Base-by-base conservation (phyloP, 2,888 invertebrate genomes). In the Pediacus dermestoides region DNA sequence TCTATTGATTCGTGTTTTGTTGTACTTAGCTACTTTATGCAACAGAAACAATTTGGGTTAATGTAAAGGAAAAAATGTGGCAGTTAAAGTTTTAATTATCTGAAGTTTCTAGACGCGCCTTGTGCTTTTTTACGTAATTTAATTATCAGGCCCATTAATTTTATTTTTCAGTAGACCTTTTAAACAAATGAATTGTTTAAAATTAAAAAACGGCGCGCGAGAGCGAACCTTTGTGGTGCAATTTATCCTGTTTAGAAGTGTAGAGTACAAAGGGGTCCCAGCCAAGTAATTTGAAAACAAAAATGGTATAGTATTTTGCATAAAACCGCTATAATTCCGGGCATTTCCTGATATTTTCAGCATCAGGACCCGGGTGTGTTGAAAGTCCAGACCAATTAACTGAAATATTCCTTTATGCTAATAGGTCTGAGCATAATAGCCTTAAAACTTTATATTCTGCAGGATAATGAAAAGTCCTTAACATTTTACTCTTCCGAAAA, bases 381-480 rank as follows among this genome's bases (percentile, higher is more conserved):
- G 57, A 55, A 58, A 57, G 57, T 58, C 60, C 59, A 58, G 60
- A 58, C 63, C 67, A 68, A 68, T 68, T 68, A 67, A 65, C 65
- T 64, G 63, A 64, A 64, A 66, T 66, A 66, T 67, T 67, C 67
- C 64, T 66, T 67, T 68, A 68, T 68, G 68, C 67, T 68, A 68
- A 68, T 67, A 64, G 60, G 62, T 57, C 59, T 60, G 56, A 60
- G 62, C 63, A 67, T 66, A 66, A 67, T 66, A 64, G 67, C 67
- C 65, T 66, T 66, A 67, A 67, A 67, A 67, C 65, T 67, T 66
- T 66, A 64, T 65, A 64, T 62, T 61, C 66, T 55, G 57, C 63
- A 55, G 64, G 60, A 67, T 68, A 67, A 68, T 70, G 67, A 64
- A 68, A 70, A 68, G 68, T 69, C 68, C 70, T 70, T 70, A 68